These are phyloP conservation scores for Leptogaster cylindrica DNA, from an alignment of 2,888 invertebrate genomes.

Conservation along the genomic window DNA sequence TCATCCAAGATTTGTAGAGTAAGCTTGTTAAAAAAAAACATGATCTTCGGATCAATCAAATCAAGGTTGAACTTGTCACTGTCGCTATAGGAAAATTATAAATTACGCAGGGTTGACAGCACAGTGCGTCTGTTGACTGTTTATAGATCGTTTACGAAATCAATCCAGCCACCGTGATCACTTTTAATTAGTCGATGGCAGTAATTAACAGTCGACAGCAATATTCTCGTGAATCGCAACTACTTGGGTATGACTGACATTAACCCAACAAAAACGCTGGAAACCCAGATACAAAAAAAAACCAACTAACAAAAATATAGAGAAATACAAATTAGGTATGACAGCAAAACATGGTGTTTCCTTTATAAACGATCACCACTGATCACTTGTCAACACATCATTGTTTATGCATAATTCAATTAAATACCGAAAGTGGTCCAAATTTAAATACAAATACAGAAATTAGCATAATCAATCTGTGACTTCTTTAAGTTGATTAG, in stretches of 20 bases:
- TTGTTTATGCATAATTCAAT: conserved; percentile 37
- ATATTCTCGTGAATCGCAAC: no score
- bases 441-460: conserved; percentile 35
- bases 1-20: conserved; percentile 29
- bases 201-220: conserved; percentile 27
- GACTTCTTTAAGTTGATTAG: conserved; percentile 8
- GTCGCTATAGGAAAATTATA: conserved; percentile 25
- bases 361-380: background rate
- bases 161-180: background rate
- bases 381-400: conserved; percentile 30
- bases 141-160: conserved; percentile 19
- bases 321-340: conserved; percentile 17
- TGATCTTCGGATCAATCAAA: conserved; percentile 40
- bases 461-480: conserved; percentile 33
- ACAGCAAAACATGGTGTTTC: conserved; percentile 21
- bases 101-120: conserved; percentile 19
- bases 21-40: conserved; percentile 21
- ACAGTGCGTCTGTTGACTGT: background rate
- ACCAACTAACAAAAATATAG: conserved; percentile 5
- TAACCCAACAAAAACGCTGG: background rate
- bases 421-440: conserved; percentile 31
- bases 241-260: no score
- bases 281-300: conserved; percentile 1
- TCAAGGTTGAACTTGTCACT: conserved; percentile 38
- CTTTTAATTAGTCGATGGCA: conserved; percentile 23